These are phyloP conservation scores for Sylvia borin DNA, from an alignment of 2,797 vertebrate genomes.

Conservation along the genomic window DNA sequence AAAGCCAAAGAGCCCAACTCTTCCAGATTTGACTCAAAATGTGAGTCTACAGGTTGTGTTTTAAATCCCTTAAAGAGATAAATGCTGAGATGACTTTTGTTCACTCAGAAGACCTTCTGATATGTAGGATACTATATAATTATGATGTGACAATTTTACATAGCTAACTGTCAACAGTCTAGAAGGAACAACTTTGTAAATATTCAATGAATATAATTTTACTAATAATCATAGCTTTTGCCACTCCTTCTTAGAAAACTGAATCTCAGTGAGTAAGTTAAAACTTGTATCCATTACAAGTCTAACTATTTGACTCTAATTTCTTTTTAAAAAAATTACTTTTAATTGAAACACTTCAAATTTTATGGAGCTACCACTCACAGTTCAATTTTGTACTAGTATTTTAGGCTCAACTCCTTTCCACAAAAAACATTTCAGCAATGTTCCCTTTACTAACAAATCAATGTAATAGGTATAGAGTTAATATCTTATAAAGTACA, in stretches of 20 bases:
- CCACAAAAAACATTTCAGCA: not conserved
- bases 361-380: not conserved
- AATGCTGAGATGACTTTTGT: not conserved
- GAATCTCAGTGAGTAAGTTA: not conserved
- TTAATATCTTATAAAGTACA: not conserved
- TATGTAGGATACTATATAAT: not conserved
- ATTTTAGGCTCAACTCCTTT: not conserved
- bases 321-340: not conserved
- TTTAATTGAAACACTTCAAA: not conserved
- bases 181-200: not conserved
- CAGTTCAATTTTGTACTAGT: not conserved
- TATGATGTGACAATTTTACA: not conserved
- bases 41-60: not conserved
- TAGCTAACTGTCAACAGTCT: not conserved
- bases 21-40: not conserved
- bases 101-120: not conserved
- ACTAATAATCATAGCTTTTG: not conserved
- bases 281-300: not conserved
- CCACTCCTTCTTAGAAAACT: not conserved
- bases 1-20: not conserved
- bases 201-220: not conserved
- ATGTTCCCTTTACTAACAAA: not conserved
- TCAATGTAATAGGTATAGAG: not conserved
- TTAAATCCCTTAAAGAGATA: not conserved
- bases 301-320: not conserved